Evolutionary conservation across 2,797 vertebrate species (phyloP).

Genomic region (Pristis pectinata): DNA sequence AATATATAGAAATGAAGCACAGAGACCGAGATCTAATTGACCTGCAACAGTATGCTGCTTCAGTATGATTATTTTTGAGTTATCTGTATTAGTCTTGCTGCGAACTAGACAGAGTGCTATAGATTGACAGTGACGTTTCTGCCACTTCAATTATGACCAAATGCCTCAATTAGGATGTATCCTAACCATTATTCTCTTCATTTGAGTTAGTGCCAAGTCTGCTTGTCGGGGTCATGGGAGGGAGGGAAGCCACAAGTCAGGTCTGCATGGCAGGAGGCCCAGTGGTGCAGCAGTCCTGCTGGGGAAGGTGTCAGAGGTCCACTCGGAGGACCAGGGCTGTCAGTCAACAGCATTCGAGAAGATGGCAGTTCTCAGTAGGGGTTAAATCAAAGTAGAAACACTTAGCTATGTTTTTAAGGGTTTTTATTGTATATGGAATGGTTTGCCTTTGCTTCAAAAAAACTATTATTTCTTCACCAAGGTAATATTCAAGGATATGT

Average conservation of each 20-base stretch:
- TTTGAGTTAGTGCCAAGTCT: conserved; percentile 58
- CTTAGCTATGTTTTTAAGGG: conserved; percentile 42
- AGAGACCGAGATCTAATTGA: conserved; percentile 56
- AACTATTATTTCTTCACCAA: background rate
- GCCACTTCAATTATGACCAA: conserved; percentile 67
- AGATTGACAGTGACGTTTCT: conserved; percentile 67
- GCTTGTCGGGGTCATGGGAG: conserved; percentile 60
- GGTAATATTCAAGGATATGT: background rate
- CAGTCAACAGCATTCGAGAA: conserved; percentile 55
- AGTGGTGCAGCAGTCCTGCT: conserved; percentile 57
- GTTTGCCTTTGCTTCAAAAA: background rate
- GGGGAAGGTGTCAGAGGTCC: conserved; percentile 66
- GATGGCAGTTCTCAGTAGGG: conserved; percentile 50
- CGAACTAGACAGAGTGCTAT: conserved; percentile 48
- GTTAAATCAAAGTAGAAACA: conserved; percentile 41
- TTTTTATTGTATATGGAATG: conserved; percentile 40
- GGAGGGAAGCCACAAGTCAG: conserved; percentile 45
- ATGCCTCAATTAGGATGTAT: conserved; percentile 54
- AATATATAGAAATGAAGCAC: conserved; percentile 55
- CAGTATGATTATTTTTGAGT: conserved; percentile 50
- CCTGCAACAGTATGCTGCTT: conserved; percentile 55
- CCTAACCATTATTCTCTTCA: conserved; percentile 60
- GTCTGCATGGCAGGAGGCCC: conserved; percentile 61
- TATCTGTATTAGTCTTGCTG: conserved; percentile 52
- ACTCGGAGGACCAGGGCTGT: conserved; percentile 55